phyloP scores from a whole-genome alignment of 2,797 vertebrate species.

The Mastacembelus armatus region DNA sequence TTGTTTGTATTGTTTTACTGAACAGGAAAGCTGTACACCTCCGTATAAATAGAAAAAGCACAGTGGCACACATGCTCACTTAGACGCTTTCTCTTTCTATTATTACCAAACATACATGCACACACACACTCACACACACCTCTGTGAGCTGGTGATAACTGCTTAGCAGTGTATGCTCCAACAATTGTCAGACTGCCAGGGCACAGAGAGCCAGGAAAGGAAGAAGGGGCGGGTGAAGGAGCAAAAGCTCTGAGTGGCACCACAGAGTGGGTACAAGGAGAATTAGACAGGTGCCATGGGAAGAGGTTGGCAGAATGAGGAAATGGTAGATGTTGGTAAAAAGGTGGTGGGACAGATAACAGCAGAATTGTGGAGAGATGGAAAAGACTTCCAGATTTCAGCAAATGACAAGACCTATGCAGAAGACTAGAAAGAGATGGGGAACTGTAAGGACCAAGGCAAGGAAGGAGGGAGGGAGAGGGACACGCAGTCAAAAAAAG shows the following conservation, averaged over 20 bases:
- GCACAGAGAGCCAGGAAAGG: constrained; percentile 74
- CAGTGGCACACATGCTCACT: constrained; percentile 52
- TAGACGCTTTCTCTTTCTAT: constrained; percentile 50
- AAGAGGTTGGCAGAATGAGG: constrained; percentile 73
- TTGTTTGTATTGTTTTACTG: constrained; percentile 81
- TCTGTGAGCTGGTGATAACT: constrained; percentile 83
- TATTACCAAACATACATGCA: constrained; percentile 63
- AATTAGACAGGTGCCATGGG: constrained; percentile 79
- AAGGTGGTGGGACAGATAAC: constrained; percentile 75
- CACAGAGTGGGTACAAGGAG: constrained; percentile 78
- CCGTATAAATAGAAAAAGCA: constrained; percentile 71
- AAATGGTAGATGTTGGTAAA: constrained; percentile 71
- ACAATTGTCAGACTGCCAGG: constrained; percentile 82
- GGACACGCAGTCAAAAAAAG: constrained; percentile 48
- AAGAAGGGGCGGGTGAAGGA: constrained; percentile 77
- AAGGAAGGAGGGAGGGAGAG: constrained; percentile 6
- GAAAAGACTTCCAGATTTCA: constrained; percentile 68
- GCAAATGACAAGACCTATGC: constrained; percentile 62
- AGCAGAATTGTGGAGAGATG: constrained; percentile 54
- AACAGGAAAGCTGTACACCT: constrained; percentile 68
- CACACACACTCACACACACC: constrained; percentile 55
- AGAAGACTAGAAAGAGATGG: constrained; percentile 40
- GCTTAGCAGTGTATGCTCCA: constrained; percentile 79
- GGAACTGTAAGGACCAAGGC: constrained; percentile 53
- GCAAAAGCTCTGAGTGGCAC: constrained; percentile 79